A percentile compares a stretch with the other conserved stretches of the same genome.
These are phyloP conservation scores for Gymnosoma rotundatum DNA, from an alignment of 2,888 invertebrate genomes.

Conservation along the genomic window DNA sequence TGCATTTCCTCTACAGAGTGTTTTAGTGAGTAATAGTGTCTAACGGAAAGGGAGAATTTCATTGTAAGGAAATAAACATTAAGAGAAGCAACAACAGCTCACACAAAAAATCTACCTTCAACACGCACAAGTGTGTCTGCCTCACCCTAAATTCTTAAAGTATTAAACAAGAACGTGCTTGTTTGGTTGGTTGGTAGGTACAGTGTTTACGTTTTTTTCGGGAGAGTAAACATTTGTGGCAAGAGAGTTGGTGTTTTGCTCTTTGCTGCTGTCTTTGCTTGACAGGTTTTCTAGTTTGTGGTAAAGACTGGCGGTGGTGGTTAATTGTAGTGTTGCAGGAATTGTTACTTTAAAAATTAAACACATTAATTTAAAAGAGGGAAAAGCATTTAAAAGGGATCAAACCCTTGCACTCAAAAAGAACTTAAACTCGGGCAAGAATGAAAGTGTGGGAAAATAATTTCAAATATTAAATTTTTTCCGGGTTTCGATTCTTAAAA, in stretches of 20 bases:
- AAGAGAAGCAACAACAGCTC: conserved; percentile 58
- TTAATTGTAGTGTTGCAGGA: conserved; percentile 51
- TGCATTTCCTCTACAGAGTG: conserved; percentile 63
- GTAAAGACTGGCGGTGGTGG: conserved; percentile 12
- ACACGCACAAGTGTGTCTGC: conserved; percentile 71
- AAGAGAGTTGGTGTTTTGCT: conserved; percentile 25
- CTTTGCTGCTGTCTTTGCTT: conserved; percentile 1
- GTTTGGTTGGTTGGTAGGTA: conserved; percentile 27
- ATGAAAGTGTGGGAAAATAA: conserved; percentile 80
- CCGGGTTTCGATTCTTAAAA: conserved; percentile 41
- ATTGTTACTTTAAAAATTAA: conserved; percentile 19
- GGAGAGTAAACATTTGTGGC: conserved; percentile 26
- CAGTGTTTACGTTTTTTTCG: conserved; percentile 15
- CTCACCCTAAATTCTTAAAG: conserved; percentile 62
- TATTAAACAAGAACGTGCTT: conserved; percentile 59
- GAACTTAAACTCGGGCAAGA: conserved; percentile 49
- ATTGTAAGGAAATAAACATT: conserved; percentile 67
- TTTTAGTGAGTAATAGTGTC: conserved; percentile 36
- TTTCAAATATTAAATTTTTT: conserved; percentile 72
- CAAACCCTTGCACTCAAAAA: conserved; percentile 51
- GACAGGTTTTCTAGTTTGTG: conserved; percentile 21
- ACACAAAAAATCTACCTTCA: conserved; percentile 56
- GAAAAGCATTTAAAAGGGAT: conserved; percentile 49
- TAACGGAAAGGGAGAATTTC: conserved; percentile 59
- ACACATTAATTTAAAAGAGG: background rate